Conservation (phyloP, 2,797 vertebrate genomes). For the Caiman crocodilus region DNA sequence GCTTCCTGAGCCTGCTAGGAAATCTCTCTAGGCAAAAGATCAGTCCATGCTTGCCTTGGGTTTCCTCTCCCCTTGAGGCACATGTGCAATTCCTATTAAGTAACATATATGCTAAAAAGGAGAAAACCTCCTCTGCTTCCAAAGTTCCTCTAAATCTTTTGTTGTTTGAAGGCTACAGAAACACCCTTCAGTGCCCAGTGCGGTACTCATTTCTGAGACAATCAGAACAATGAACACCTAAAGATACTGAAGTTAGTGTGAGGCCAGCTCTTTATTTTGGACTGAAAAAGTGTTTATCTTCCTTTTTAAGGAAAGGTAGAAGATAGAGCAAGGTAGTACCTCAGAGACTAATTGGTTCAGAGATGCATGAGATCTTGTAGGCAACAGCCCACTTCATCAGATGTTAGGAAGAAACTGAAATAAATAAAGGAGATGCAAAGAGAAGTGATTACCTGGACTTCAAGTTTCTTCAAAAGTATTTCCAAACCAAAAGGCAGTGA, state of each 20-base stretch:
- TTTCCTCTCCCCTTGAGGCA: background rate
- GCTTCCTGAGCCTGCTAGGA: rapidly evolving
- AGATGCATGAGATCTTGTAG: too few relatives aligned
- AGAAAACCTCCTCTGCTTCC: background rate
- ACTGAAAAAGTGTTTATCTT: background rate
- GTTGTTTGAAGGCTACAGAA: conserved; percentile 27
- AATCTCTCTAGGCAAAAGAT: background rate
- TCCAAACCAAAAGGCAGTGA: background rate
- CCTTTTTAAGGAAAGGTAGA: background rate
- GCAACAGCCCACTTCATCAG: too few relatives aligned
- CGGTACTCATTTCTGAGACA: background rate
- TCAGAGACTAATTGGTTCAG: too few relatives aligned
- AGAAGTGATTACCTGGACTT: background rate
- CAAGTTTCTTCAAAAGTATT: background rate
- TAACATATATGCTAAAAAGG: background rate
- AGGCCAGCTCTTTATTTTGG: background rate
- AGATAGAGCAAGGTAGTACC: too few relatives aligned
- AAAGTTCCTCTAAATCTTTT: background rate
- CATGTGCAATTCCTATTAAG: background rate
- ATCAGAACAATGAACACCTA: conserved; percentile 3
- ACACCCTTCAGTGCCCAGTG: background rate
- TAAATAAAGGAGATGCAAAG: background rate
- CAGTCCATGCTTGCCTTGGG: background rate
- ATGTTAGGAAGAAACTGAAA: background rate
- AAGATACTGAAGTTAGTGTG: background rate